Base-by-base conservation (phyloP, 2,888 invertebrate genomes). In the Frankliniella fusca region DNA sequence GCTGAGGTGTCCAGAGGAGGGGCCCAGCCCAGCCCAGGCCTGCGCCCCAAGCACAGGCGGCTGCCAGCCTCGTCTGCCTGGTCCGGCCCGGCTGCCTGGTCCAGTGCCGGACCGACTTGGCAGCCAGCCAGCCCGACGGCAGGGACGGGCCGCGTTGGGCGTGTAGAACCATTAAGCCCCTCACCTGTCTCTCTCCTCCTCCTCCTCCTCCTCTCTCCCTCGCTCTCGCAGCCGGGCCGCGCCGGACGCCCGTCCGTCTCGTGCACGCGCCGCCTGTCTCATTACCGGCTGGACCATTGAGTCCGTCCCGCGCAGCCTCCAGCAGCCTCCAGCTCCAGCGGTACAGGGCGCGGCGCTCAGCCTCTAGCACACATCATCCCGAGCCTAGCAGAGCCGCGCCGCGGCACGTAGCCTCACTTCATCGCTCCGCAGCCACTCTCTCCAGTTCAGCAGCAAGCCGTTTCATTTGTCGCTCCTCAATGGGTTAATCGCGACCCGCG, bases 251-350 rank as follows among this genome's bases (percentile, higher is more conserved):
- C 18, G 70, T 70, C 70, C 70, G 70, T 70, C 70, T 70, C 70
- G n/a, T 23, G 27, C 70, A 70, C 70, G 70, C 70, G 70, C 70
- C 70, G 70, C 70, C 70, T 70, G 70, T 70, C 70, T 70, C 70
- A 23, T 70, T 70, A 70, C 70, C 20, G 70, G 70, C 70, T 38
- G 38, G 38, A 38, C 70, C 70, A 70, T 70, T 70, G n/a, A 70
- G 38, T 38, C 38, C 38, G 3, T 38, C 38, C n/a, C n/a, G n/a
- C n/a, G n/a, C 38, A 38, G 23, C 23, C 11, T n/a, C 70, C 23
- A 9, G 23, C 0, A 5, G 23, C 70, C 9, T 15, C 65, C n/a
- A 20, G 50, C 10, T 50, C 10, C 50, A 9, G 50, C 50, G 10
- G 50, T 11, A 15, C 50, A 50, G 50, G 54, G 15, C 54, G 54